Evolutionary conservation across 1,140 invertebrate species (phyloP), one percentile per base, ranked within the genome.

Genomic region (Drosophila simulans): DNA sequence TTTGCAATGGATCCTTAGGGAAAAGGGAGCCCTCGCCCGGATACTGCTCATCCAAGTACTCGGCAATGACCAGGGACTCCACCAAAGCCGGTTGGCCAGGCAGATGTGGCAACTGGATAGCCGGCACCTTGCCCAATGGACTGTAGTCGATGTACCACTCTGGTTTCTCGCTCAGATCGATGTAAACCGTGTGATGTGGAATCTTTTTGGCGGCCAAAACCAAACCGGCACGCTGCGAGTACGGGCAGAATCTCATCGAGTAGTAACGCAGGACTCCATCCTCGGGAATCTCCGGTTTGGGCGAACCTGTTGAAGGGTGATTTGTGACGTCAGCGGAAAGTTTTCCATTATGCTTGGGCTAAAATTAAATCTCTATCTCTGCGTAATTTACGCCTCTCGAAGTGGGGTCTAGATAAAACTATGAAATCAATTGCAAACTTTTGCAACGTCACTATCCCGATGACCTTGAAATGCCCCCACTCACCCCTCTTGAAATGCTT

Each of bases 161-260:
- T 0, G 98, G 97, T 92, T 98, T 98, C 35, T 95, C 93, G n/a
- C 93, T 94, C 43, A 98, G 92, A 93, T 98, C 95, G 20, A 98
- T 94, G 88, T 97, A 97, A 5, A 98, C 95, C 8, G 95, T 94
- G 91, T 98, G 97, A 90, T 97, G 95, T 94, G 96, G 95, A 64
- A 98, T 95, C 62, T 96, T 94, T 93, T 98, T 98, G 15, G 97
- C 96, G 55, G 95, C 95, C 11, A 98, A 92, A 1, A 97, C 95
- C 8, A 98, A 93, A 45, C 96, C 94, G n/a, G 96, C 95, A 63
- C 97, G 94, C 80, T 98, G 96, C 0, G 97, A 97, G 91, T 95
- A 99, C 0, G 98, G 98, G 91, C 97, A 98, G 92, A 96, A 98
- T 71, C 96, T 94, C 97, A 96, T 98, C 37, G 95, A 96, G 90